Percentiles rank a stretch among this genome's conserved stretches.
These are phyloP conservation scores for Pycnonotus jocosus DNA, from an alignment of 2,113 vertebrate genomes.

Conservation along the genomic window DNA sequence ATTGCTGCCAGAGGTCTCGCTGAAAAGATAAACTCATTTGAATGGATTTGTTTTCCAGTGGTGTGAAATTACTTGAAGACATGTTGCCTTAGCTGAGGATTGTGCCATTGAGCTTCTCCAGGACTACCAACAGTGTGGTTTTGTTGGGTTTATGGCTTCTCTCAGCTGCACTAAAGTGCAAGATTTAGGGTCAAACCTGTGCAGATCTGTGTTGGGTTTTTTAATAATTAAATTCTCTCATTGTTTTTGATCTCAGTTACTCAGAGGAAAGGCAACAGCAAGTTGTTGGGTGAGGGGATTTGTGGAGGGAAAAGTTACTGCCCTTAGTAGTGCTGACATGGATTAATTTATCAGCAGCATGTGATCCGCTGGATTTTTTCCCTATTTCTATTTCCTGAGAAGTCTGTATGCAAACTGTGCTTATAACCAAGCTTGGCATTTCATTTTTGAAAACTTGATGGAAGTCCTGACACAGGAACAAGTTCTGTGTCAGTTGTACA, in stretches of 20 bases:
- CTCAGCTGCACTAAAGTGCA: not conserved
- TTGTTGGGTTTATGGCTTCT: not conserved
- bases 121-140: not conserved
- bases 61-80: not conserved
- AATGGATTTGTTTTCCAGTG: not conserved
- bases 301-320: not conserved
- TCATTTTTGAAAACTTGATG: not conserved
- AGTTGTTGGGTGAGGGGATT: not conserved
- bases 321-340: fast-evolving
- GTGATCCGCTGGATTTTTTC: not conserved
- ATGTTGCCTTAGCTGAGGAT: not conserved
- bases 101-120: not conserved
- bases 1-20: not conserved
- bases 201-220: not conserved
- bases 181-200: not conserved
- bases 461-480: not conserved
- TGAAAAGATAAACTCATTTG: not conserved
- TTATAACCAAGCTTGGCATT: not conserved
- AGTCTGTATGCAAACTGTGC: not conserved
- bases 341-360: fast-evolving
- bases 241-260: not conserved
- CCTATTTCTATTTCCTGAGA: not conserved
- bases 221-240: not conserved
- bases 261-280: not conserved
- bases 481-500: not conserved